Conservation (phyloP, 1,140 invertebrate species). For the Mesaphorura yosii region DNA sequence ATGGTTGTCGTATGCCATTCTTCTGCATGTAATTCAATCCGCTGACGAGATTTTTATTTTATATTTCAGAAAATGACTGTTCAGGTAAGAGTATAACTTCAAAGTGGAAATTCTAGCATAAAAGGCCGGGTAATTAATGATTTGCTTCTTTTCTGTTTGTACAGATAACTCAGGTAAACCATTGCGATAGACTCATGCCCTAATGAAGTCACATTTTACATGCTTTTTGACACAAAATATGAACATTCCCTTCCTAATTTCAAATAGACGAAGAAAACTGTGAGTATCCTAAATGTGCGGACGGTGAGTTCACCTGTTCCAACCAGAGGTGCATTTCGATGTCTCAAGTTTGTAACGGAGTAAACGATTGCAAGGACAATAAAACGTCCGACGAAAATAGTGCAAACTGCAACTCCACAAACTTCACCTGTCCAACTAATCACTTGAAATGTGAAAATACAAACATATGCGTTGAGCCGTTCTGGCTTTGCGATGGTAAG, state of each 20-base stretch:
- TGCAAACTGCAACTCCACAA: slow-evolving; percentile 62
- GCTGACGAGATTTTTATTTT: background rate
- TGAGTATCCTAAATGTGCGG: slow-evolving; percentile 72
- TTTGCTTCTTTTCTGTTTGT: too few species aligned
- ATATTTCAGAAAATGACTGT: slow-evolving; percentile 27
- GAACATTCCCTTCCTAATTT: too few species aligned
- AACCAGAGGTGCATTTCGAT: slow-evolving; percentile 77
- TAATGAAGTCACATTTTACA: too few species aligned
- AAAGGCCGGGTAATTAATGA: too few species aligned
- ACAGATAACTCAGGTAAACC: too few species aligned
- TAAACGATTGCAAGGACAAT: slow-evolving; percentile 90
- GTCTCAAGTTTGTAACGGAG: slow-evolving; percentile 69
- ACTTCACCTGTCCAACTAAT: slow-evolving; percentile 72
- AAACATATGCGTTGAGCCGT: slow-evolving; percentile 88
- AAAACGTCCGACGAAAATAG: slow-evolving; percentile 80
- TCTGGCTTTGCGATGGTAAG: slow-evolving; percentile 75
- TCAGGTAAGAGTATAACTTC: slow-evolving; percentile 65
- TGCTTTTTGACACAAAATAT: too few species aligned
- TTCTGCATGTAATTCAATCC: background rate
- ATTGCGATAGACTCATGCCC: too few species aligned
- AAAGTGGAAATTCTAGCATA: too few species aligned
- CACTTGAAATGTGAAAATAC: slow-evolving; percentile 85
- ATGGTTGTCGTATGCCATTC: background rate
- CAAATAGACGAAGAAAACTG: slow-evolving; percentile 93
- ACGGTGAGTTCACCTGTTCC: slow-evolving; percentile 85